phyloP scores from a whole-genome alignment of 2,888 invertebrate species.

The Torymus auratus region DNA sequence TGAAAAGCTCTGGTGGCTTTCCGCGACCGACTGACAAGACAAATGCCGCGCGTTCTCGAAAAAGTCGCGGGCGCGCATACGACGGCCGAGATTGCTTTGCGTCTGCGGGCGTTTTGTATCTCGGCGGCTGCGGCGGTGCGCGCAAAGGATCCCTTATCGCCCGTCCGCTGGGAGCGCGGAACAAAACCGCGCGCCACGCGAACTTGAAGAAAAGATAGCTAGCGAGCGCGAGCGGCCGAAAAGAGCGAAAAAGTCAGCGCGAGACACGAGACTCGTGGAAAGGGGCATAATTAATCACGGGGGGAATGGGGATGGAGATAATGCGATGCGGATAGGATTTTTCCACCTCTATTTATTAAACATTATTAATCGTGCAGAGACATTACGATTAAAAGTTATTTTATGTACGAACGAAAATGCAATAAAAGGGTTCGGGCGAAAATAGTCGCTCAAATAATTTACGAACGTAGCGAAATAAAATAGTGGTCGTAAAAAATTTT shows the following conservation, averaged over 20 bases:
- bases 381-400: too few species aligned
- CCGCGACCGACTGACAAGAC: slow-evolving; percentile 4
- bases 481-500: too few species aligned
- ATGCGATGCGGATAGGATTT: background rate
- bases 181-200: slow-evolving; percentile 27
- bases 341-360: too few species aligned
- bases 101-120: slow-evolving; percentile 36
- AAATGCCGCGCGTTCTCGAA: slow-evolving; percentile 6
- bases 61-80: background rate
- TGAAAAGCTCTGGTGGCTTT: background rate
- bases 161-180: slow-evolving; percentile 24
- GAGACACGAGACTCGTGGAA: background rate
- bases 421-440: too few species aligned
- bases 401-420: too few species aligned
- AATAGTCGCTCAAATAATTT: too few species aligned
- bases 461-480: too few species aligned
- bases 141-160: slow-evolving; percentile 44
- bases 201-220: slow-evolving; percentile 32
- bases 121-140: slow-evolving; percentile 27
- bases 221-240: background rate
- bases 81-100: slow-evolving; percentile 18
- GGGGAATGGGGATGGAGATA: background rate
- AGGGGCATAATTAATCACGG: slow-evolving; percentile 25
- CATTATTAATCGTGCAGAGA: too few species aligned
- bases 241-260: background rate